A percentile compares a stretch with the other conserved stretches of the same genome.
Conservation (phyloP, 2,113 vertebrate genomes). For the Macheiramphus alcinus region DNA sequence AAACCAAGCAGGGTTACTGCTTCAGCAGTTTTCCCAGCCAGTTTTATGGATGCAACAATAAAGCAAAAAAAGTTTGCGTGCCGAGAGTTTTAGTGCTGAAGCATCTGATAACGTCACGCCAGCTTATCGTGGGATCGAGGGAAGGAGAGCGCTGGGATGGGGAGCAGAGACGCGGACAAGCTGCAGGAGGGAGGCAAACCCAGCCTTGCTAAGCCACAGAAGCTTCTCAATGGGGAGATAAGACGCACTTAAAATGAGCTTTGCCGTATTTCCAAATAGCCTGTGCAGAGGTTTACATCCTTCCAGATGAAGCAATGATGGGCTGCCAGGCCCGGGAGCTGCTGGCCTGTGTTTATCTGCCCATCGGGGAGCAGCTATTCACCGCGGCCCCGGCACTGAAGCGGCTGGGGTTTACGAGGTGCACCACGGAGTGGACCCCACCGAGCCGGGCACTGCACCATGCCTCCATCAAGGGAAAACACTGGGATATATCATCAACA, state of each 20-base stretch:
- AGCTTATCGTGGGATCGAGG: not conserved
- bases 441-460: fast-evolving
- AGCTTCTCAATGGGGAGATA: not conserved
- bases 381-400: fast-evolving
- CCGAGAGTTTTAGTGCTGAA: slow-evolving; percentile 26
- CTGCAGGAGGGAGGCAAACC: not conserved
- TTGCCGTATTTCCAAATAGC: not conserved
- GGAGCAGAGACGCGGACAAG: not conserved
- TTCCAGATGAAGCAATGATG: not conserved
- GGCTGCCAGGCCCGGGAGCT: not conserved
- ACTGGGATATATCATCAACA: not conserved
- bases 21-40: slow-evolving; percentile 65
- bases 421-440: not conserved
- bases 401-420: not conserved
- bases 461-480: fast-evolving
- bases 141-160: not conserved
- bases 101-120: slow-evolving; percentile 15
- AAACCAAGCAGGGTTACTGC: slow-evolving; percentile 55
- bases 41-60: slow-evolving; percentile 58
- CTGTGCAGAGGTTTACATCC: not conserved
- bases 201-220: not conserved
- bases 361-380: not conserved
- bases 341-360: not conserved
- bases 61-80: not conserved
- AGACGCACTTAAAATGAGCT: not conserved